phyloP scores from a whole-genome alignment of 1,140 invertebrate genomes.

The Heliconius hewitsoni region DNA sequence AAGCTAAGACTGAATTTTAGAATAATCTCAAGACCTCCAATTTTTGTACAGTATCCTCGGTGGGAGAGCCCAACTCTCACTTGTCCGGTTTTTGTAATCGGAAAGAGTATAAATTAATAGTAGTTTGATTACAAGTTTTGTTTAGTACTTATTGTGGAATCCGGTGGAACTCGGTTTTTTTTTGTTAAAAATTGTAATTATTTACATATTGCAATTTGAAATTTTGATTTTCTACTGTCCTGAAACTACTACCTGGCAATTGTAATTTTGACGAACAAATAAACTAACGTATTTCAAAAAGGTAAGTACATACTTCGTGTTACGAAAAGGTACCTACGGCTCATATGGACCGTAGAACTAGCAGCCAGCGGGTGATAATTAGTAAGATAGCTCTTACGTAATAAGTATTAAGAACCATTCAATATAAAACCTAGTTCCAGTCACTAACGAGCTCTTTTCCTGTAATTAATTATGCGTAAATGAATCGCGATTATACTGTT shows the following conservation, averaged over 20 bases:
- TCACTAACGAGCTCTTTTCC: conserved; percentile 24
- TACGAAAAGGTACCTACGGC: background rate
- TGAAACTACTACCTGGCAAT: too few relatives aligned
- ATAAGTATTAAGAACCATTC: background rate
- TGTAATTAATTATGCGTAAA: conserved; percentile 36
- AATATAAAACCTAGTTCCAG: background rate
- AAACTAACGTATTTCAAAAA: background rate
- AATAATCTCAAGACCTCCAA: too few relatives aligned
- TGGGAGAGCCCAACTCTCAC: too few relatives aligned
- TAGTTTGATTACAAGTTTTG: too few relatives aligned
- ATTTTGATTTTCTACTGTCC: too few relatives aligned
- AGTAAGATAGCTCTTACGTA: background rate
- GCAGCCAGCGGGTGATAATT: background rate
- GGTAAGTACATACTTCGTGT: background rate
- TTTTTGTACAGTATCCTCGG: too few relatives aligned
- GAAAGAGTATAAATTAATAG: too few relatives aligned
- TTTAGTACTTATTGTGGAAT: too few relatives aligned
- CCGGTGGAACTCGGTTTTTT: too few relatives aligned
- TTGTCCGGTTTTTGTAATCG: too few relatives aligned
- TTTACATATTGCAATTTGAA: background rate
- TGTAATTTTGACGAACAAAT: background rate
- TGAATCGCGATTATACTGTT: conserved; percentile 31
- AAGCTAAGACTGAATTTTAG: too few relatives aligned
- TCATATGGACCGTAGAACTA: background rate
- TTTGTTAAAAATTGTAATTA: background rate